Conservation (phyloP, 2,888 invertebrate genomes). For the Mycalesis mineus region DNA sequence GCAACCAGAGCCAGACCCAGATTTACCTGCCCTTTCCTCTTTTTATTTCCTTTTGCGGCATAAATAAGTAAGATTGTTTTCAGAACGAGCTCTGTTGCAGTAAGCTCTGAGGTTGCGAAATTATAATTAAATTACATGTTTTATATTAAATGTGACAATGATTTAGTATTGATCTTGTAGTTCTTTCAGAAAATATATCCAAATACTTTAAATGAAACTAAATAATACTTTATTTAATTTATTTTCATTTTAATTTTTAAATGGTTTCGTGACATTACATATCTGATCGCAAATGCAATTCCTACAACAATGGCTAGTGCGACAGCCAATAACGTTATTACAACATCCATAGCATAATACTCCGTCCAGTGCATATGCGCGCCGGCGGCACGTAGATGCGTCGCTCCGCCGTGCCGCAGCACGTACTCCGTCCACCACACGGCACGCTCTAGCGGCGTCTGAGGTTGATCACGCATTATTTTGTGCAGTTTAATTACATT, state of each 20-base stretch:
- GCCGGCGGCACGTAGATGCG: conserved; percentile 36
- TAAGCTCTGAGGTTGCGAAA: too few species aligned
- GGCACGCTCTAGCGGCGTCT: conserved; percentile 51
- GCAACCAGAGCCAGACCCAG: too few species aligned
- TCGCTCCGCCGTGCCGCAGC: conserved; percentile 50
- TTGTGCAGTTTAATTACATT: conserved; percentile 39
- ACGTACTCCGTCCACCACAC: conserved; percentile 69
- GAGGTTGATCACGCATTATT: conserved; percentile 53
- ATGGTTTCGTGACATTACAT: background rate
- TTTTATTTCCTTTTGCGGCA: too few species aligned
- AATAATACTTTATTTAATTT: background rate
- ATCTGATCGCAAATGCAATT: background rate
- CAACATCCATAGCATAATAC: conserved; percentile 34
- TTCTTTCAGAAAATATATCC: too few species aligned
- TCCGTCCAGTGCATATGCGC: conserved; percentile 39
- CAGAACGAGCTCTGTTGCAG: too few species aligned
- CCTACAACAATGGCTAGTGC: background rate
- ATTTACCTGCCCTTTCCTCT: too few species aligned
- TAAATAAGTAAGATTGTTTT: too few species aligned
- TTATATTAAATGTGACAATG: too few species aligned
- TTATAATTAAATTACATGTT: too few species aligned
- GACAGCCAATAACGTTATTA: conserved; percentile 15
- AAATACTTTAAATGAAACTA: too few species aligned
- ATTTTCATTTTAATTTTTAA: background rate
- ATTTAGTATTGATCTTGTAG: too few species aligned